Percentiles rank a stretch among this genome's conserved stretches.
These are phyloP conservation scores for Caenorhabditis sulstoni DNA, from an alignment of 2,888 invertebrate genomes.

Conservation along the genomic window DNA sequence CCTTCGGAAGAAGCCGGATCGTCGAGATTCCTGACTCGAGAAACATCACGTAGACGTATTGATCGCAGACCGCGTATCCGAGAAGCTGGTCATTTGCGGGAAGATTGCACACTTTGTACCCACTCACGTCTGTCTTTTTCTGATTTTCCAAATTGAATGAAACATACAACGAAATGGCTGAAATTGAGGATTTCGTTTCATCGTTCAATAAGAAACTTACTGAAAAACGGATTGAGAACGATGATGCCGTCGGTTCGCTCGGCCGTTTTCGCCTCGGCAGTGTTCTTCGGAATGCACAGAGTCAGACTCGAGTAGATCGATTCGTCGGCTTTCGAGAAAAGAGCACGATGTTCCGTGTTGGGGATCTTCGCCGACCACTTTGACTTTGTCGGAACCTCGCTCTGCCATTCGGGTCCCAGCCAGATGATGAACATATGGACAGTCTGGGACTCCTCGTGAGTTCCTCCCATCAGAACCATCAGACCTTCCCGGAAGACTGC, in stretches of 20 bases:
- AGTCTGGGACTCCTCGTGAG: slow-evolving; percentile 27
- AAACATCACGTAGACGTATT: slow-evolving; percentile 48
- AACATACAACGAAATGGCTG: slow-evolving; percentile 34
- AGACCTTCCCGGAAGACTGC: slow-evolving; percentile 40
- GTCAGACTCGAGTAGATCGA: slow-evolving; percentile 31
- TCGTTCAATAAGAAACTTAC: not conserved
- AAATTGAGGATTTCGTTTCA: not conserved
- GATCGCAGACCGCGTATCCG: slow-evolving; percentile 34
- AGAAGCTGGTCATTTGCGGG: slow-evolving; percentile 43
- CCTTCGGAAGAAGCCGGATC: slow-evolving; percentile 44
- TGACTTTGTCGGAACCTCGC: not conserved
- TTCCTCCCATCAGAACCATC: slow-evolving; percentile 36
- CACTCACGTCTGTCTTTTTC: slow-evolving; percentile 7
- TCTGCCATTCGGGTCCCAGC: slow-evolving; percentile 25
- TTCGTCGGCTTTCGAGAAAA: slow-evolving; percentile 39
- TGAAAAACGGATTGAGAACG: slow-evolving; percentile 49
- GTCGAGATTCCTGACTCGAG: slow-evolving; percentile 42
- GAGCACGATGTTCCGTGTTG: slow-evolving; percentile 15
- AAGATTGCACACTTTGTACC: slow-evolving; percentile 8
- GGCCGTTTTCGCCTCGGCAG: slow-evolving; percentile 27
- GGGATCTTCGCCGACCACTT: slow-evolving; percentile 29
- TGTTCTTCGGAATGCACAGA: slow-evolving; percentile 35
- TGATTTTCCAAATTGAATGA: slow-evolving; percentile 41
- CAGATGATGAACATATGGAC: slow-evolving; percentile 33
- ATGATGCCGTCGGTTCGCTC: slow-evolving; percentile 55